These are phyloP conservation scores for Psylliodes chrysocephalus DNA, from an alignment of 2,888 invertebrate species.

Conservation along the genomic window DNA sequence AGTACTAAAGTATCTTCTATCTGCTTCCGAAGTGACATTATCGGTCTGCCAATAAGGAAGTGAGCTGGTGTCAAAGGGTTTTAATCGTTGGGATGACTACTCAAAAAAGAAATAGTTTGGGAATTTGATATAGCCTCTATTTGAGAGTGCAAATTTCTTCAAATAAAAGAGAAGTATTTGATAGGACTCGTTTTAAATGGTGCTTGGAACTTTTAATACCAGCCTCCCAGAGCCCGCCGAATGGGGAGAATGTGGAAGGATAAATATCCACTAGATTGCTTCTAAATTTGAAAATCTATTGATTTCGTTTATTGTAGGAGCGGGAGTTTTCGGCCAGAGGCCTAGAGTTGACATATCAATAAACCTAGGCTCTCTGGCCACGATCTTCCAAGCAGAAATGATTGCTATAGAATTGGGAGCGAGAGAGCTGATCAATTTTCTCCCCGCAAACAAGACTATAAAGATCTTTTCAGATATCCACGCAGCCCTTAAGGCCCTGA, in stretches of 20 bases:
- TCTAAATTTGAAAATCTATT: conserved; percentile 7
- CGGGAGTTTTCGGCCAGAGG: conserved; percentile 29
- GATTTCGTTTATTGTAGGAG: conserved; percentile 4
- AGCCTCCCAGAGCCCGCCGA: conserved; percentile 46
- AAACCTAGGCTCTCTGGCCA: too few species aligned
- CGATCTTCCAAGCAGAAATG: too few species aligned
- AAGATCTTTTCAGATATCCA: too few species aligned
- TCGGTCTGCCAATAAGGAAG: conserved; percentile 1
- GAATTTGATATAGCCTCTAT: conserved; percentile 54
- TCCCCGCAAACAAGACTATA: too few species aligned
- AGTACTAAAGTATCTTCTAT: conserved; percentile 13
- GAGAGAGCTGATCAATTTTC: too few species aligned
- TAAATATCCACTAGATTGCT: conserved; percentile 38
- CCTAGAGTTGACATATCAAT: conserved; percentile 41
- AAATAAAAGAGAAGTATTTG: conserved; percentile 32
- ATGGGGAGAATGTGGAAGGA: conserved; percentile 40
- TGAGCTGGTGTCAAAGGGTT: conserved; percentile 13
- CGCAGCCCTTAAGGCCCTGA: too few species aligned
- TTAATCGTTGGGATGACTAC: background rate
- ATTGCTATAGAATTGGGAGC: too few species aligned
- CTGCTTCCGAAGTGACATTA: conserved; percentile 10
- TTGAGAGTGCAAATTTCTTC: conserved; percentile 45
- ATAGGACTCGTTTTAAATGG: conserved; percentile 36
- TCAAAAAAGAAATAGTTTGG: conserved; percentile 43
- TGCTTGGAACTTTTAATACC: conserved; percentile 42